Evolutionary conservation across 2,888 invertebrate genomes (phyloP).

Genomic region (Drosophila buzzatii): DNA sequence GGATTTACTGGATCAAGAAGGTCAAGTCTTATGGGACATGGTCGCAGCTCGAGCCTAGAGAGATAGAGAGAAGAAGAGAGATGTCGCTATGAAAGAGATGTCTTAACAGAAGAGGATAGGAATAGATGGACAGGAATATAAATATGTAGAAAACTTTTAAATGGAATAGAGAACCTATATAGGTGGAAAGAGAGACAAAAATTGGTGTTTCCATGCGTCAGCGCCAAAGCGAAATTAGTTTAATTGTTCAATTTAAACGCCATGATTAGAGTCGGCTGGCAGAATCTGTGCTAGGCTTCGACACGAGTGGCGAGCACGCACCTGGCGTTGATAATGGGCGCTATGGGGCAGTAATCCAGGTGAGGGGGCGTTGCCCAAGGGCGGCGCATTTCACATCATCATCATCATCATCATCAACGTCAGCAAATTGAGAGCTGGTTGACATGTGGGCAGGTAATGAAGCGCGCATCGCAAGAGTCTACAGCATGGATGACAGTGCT

Average conservation of each 20-base stretch:
- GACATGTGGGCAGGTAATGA: slow-evolving; percentile 50
- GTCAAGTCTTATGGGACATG: neutral
- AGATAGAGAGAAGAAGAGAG: neutral
- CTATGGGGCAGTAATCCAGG: slow-evolving; percentile 8
- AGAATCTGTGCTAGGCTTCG: slow-evolving; percentile 35
- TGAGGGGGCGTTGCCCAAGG: neutral
- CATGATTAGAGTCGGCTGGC: slow-evolving; percentile 57
- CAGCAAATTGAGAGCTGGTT: slow-evolving; percentile 32
- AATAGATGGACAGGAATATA: neutral
- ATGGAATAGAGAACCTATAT: neutral
- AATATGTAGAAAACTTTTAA: neutral
- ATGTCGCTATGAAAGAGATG: neutral
- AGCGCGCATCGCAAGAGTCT: slow-evolving; percentile 38
- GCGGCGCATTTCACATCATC: slow-evolving; percentile 12
- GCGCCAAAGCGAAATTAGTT: slow-evolving; percentile 59
- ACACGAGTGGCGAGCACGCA: slow-evolving; percentile 71
- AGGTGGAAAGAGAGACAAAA: neutral
- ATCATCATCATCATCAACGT: slow-evolving; percentile 13
- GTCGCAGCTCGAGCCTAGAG: too few species aligned
- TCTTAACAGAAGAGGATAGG: neutral
- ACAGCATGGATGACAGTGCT: neutral
- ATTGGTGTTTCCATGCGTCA: slow-evolving; percentile 42
- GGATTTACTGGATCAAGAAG: neutral
- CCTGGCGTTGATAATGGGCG: slow-evolving; percentile 71
- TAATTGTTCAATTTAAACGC: slow-evolving; percentile 76